Base-by-base conservation (phyloP, 2,113 vertebrate genomes). In the Argyrosomus japonicus region DNA sequence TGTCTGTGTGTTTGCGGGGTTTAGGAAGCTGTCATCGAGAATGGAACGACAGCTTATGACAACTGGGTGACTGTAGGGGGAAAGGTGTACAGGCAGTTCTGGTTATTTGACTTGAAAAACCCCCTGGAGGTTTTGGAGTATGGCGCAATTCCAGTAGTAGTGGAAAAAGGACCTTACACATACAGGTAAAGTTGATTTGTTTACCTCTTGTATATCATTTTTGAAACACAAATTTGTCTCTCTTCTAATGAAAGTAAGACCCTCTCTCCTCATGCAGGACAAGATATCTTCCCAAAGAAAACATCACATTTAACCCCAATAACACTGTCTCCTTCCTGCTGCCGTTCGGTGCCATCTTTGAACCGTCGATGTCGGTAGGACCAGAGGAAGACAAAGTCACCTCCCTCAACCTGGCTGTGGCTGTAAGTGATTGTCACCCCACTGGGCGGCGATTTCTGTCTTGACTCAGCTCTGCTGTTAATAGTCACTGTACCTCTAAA, bases 81-180 rank as follows among this genome's bases (percentile, higher is more conserved):
- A 12, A 0, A 71, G 0, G 92, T 99, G 68, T 99, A 97, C 90
- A 95, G 97, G 53, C 95, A 99, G 88, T 97, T 99, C 93, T 99
- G 97, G 97, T 65, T 99, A 32, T 99, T 96, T 79, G 68, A 99
- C 0, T 95, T 99, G 17, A 83, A 88, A 77, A 99, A 99, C 82
- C 94, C 98, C 32, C 0, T 73, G 1, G 96, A 96, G 0, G 95
- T 98, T 3, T 0, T 93, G 1, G 0, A 74, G 0, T 5, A 91
- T 0, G 97, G 97, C 6, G 84, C 82, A 27, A 87, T 4, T 18
- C 96, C 98, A 61, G 77, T 88, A 51, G 81, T 99, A 3, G 45
- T 82, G 63, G 95, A 99, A 91, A 97, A 71, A 90, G 98, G 98
- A 64, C 98, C 98, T 2, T 99, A 99, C 51, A 98, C 97, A 0